Evolutionary conservation across 2,113 vertebrate species (phyloP).

Genomic region (Todiramphus chloris): DNA sequence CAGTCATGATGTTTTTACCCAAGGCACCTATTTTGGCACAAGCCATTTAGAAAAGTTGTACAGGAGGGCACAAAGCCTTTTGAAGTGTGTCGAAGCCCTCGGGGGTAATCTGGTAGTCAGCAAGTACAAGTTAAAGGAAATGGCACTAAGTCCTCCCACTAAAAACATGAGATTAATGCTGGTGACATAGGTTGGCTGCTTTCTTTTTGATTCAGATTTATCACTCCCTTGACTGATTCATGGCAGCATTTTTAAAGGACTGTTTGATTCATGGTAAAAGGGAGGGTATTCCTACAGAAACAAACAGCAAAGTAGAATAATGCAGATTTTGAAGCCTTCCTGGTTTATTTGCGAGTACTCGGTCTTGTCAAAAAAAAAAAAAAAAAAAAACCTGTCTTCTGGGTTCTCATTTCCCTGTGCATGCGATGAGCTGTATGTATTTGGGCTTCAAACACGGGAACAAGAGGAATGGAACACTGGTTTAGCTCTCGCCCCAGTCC

Average conservation of each 20-base stretch:
- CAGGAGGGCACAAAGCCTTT: background rate
- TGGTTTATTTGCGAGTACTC: background rate
- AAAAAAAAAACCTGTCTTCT: background rate
- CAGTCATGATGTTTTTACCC: background rate
- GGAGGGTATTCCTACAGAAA: background rate
- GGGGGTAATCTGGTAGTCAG: background rate
- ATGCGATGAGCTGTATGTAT: background rate
- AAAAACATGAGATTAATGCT: background rate
- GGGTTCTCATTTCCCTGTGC: background rate
- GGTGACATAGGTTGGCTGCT: background rate
- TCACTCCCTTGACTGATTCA: conserved; percentile 11
- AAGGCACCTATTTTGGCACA: background rate
- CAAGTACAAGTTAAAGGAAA: background rate
- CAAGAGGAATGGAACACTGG: background rate
- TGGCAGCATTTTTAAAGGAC: conserved; percentile 13
- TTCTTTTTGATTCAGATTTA: conserved; percentile 34
- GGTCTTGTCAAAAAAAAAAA: background rate
- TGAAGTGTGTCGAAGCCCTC: background rate
- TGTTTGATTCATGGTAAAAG: conserved; percentile 17
- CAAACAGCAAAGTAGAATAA: background rate
- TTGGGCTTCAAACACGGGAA: background rate
- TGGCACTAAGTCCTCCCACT: background rate
- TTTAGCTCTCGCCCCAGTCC: background rate
- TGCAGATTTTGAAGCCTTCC: background rate
- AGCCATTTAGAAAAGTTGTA: background rate